Base-by-base conservation (phyloP, 2,113 vertebrate genomes). In the Myrmophylax atrothorax region DNA sequence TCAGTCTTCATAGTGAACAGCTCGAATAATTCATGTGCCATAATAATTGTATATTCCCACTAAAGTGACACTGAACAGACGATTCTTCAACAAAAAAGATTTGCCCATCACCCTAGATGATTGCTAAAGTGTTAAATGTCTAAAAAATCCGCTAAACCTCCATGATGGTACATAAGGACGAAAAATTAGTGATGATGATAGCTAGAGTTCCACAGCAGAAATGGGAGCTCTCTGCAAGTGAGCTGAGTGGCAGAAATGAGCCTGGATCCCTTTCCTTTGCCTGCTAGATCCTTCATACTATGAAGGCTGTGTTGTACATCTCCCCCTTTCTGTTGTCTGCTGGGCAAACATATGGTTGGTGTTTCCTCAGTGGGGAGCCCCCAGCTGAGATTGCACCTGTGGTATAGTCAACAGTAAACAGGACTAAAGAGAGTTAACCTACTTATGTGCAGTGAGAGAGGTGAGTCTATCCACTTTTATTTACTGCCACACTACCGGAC, bases 21-120 rank as follows among this genome's bases (percentile, higher is more conserved):
- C 64, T 96, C 90, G 84, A 68, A 95, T 96, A 95, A 92, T 92
- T 94, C 76, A 93, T 89, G 73, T 68, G 19, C 83, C 76, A 28
- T 89, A 84, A 89, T 96, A 88, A 93, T 92, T 81, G 90, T 92
- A 33, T 60, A 84, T 92, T 87, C 76, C 49, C 35, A 26, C 55
- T 78, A 75, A 94, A 84, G 76, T 68, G 79, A 84, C 53, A 64
- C 64, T 0, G 9, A 97, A 60, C 52, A 72, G 83, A 33, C 9
- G 3, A 84, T 96, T 68, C 60, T 95, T 95, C 92, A 84, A 82
- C 76, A 86, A 90, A 87, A 97, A 94, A 78, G 72, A 82, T 81
- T 75, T 90, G 64, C 90, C 76, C 64, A 42, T 84, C 64, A 81
- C 49, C 56, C 28, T 64, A 46, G 63, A 76, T 63, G 87, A 72